phyloP scores from a whole-genome alignment of 2,797 vertebrate genomes.

The Macropus fuliginosus region DNA sequence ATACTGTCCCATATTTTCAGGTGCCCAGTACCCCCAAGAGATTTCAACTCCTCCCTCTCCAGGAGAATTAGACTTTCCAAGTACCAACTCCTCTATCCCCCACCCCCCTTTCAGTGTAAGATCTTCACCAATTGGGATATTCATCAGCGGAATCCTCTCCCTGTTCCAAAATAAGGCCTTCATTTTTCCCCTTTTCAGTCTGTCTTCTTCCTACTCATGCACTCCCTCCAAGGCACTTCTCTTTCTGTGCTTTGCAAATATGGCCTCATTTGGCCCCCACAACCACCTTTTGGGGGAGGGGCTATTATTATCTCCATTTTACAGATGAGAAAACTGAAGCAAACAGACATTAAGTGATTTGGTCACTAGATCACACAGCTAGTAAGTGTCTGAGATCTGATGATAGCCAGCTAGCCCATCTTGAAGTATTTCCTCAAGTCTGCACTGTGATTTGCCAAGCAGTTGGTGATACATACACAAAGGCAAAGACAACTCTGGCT shows the following conservation, averaged over 20 bases:
- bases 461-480: not conserved
- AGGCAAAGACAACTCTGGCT: not conserved
- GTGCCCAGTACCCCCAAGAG: not conserved
- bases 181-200: not conserved
- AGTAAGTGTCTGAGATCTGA: not conserved
- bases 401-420: not conserved
- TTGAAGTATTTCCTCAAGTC: not conserved
- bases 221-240: not conserved
- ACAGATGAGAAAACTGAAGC: not conserved
- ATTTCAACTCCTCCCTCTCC: not conserved
- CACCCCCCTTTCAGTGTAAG: not conserved
- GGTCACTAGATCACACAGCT: not conserved
- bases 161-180: not conserved
- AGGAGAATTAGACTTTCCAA: not conserved
- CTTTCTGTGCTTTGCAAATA: not conserved
- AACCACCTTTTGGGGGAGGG: not conserved
- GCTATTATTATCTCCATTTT: not conserved
- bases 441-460: not conserved
- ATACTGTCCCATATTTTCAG: not conserved
- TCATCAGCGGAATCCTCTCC: not conserved
- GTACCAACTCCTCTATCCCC: not conserved
- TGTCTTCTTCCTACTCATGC: not conserved
- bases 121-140: not conserved
- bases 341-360: not conserved
- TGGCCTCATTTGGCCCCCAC: not conserved